These are phyloP conservation scores for Melierax canorus DNA, from an alignment of 2,113 vertebrate species.

Conservation along the genomic window DNA sequence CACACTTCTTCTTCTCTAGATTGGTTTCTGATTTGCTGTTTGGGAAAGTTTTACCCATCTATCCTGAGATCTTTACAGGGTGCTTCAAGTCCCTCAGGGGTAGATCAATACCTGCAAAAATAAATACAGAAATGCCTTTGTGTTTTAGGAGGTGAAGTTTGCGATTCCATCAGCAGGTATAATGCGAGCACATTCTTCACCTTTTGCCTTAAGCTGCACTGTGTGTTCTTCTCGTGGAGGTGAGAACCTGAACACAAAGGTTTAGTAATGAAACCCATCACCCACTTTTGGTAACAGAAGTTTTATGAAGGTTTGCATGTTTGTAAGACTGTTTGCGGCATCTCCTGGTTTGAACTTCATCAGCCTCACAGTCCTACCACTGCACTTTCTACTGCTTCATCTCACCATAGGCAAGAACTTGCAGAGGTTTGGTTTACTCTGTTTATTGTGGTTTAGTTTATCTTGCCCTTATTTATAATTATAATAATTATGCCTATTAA, in stretches of 20 bases:
- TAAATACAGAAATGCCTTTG: not conserved
- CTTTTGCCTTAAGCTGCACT: not conserved
- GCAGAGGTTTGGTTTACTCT: not conserved
- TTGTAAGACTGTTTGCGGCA: not conserved
- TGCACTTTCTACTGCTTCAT: not conserved
- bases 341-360: not conserved
- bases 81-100: not conserved
- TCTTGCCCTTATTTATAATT: not conserved
- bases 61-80: not conserved
- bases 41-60: not conserved
- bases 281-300: not conserved
- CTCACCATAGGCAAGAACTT: not conserved
- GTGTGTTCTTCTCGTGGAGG: not conserved
- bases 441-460: not conserved
- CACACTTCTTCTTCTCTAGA: not conserved
- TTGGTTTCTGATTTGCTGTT: not conserved
- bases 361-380: not conserved
- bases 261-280: not conserved
- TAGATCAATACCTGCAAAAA: not conserved
- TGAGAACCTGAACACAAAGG: not conserved
- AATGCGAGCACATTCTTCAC: fast-evolving
- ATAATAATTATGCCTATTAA: not conserved
- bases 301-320: not conserved
- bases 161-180: not conserved
- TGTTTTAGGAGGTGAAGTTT: not conserved